These are phyloP conservation scores for Eptatretus atami DNA, from an alignment of 2,797 vertebrate species.

Conservation along the genomic window DNA sequence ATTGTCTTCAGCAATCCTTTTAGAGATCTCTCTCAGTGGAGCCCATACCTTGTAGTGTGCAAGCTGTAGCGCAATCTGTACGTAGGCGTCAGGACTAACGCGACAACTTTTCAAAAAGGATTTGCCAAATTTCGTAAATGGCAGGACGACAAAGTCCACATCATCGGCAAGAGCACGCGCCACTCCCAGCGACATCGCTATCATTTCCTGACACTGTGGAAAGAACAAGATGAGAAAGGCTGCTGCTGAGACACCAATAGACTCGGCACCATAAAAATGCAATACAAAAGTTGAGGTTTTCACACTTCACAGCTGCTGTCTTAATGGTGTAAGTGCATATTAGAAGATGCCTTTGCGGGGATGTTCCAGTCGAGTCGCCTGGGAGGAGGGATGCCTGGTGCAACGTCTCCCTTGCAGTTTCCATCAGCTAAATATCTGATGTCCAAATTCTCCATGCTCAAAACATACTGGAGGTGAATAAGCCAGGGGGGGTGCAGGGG, in stretches of 20 bases:
- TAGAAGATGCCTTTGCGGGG: constrained; percentile 19
- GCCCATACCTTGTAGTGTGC: constrained; percentile 36
- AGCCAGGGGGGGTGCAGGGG: neutral
- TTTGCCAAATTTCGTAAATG: constrained; percentile 43
- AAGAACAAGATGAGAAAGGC: neutral
- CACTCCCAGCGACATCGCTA: constrained; percentile 24
- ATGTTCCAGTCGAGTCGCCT: constrained; percentile 45
- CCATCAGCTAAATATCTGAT: constrained; percentile 43
- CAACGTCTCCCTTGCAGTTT: constrained; percentile 39
- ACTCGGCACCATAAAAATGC: neutral
- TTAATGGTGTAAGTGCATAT: neutral
- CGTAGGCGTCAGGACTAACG: constrained; percentile 40
- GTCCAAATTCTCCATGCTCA: constrained; percentile 41
- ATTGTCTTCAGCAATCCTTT: no score
- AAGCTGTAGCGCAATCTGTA: constrained; percentile 41
- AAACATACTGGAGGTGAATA: constrained; percentile 20
- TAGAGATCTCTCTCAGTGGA: neutral
- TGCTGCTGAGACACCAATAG: neutral
- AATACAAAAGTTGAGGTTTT: neutral
- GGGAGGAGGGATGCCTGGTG: constrained; percentile 22
- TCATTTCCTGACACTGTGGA: constrained; percentile 25
- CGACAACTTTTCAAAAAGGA: constrained; percentile 31
- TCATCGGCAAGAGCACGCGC: constrained; percentile 31
- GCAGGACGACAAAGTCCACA: constrained; percentile 31
- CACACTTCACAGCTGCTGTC: neutral